Evolutionary conservation across 92 coral and sea anemone species (phyloP), one percentile per base, ranked within the genome.

Genomic region (Parazoanthus darwini): DNA sequence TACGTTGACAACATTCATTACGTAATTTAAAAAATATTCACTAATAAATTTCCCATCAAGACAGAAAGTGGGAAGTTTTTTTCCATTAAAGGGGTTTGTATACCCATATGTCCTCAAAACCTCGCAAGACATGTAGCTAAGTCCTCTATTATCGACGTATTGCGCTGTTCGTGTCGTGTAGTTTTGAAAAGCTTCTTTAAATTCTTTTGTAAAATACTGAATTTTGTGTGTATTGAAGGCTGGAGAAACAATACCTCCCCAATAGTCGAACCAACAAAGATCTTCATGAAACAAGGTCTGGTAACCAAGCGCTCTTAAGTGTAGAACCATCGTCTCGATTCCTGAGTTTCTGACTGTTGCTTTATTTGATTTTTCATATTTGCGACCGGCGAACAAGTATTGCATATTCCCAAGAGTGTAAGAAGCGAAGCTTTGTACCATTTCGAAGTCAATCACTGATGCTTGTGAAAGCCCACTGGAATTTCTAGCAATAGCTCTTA

Each of bases 251-350:
- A 92, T 66, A 50, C 93, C 85, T 0, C 98, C 98, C 96, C 98
- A 94, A 35, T 65, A 44, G 59, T 95, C 98, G 84, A 85, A 96
- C 94, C 98, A 96, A 66, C 98, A 96, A 38, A 92, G 87, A 74
- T 96, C 98, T 88, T 96, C 98, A 22, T 96, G 98, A 59, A 93
- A 82, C 38, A 96, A 88, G 6, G 96, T 91, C 73, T 93, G 95
- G 79, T 96, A 95, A 33, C 96, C 98, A 70, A 83, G 82, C 15
- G 82, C 88, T 85, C 85, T 91, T 67, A 91, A 92, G 25, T 72
- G 43, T 56, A 78, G 81, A 33, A 90, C 67, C 37, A 95, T 88
- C 13, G 63, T 75, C 37, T 85, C 88, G 22, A 96, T 91, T 6
- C 94, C 95, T 26, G 89, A 90, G 20, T 73, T 71, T 75, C 97